Conservation (phyloP, 2,113 vertebrate genomes). For the Podarcis cretensis region DNA sequence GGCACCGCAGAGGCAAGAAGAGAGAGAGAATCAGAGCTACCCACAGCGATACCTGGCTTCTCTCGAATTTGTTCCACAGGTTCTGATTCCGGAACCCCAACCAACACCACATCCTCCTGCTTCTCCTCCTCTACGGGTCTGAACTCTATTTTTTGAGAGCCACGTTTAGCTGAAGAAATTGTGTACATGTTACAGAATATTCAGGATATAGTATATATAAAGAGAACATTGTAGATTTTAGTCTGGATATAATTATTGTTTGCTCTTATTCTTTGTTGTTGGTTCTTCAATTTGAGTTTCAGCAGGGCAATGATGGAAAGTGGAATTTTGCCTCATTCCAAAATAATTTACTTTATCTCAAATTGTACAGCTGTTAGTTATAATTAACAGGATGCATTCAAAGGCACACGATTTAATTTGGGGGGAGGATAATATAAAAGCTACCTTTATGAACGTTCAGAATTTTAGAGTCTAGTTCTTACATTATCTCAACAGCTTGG, state of each 20-base stretch:
- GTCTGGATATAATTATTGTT: accelerated
- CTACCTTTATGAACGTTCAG: background rate
- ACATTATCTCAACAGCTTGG: background rate
- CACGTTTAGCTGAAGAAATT: slow-evolving; percentile 73
- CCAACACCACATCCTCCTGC: slow-evolving; percentile 71
- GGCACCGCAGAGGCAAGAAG: slow-evolving; percentile 53
- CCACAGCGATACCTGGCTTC: slow-evolving; percentile 73
- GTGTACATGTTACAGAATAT: slow-evolving; percentile 64
- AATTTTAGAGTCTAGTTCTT: background rate
- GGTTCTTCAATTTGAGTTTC: slow-evolving; percentile 1
- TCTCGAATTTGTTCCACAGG: slow-evolving; percentile 65
- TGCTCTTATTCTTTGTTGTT: slow-evolving; percentile 13
- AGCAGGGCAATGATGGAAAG: background rate
- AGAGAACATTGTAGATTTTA: slow-evolving; percentile 35
- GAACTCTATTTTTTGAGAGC: slow-evolving; percentile 69
- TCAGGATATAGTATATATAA: background rate
- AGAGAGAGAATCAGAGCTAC: slow-evolving; percentile 61
- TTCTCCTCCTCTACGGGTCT: slow-evolving; percentile 71
- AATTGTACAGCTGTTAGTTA: background rate
- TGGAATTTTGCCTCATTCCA: accelerated
- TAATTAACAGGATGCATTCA: background rate
- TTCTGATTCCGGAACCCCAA: slow-evolving; percentile 73
- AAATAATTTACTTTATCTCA: background rate
- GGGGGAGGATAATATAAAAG: background rate
- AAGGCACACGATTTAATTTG: background rate